These are phyloP conservation scores for Antennarius striatus DNA, from an alignment of 2,113 vertebrate species.

Conservation along the genomic window DNA sequence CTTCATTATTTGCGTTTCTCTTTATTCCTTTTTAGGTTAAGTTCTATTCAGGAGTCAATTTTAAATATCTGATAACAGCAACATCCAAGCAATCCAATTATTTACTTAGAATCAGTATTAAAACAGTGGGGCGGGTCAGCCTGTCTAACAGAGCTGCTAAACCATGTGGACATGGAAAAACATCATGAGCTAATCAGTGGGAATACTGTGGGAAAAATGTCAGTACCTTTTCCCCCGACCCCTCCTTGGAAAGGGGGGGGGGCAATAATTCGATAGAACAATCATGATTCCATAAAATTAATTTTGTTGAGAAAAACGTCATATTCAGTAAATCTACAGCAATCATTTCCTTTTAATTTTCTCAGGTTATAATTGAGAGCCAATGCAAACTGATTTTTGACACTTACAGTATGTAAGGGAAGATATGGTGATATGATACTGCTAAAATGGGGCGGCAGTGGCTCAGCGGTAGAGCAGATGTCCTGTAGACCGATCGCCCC, in stretches of 20 bases:
- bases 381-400: too few relatives aligned
- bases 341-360: not conserved
- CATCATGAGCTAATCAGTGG: conserved; percentile 5
- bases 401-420: too few relatives aligned
- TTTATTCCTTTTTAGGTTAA: too few relatives aligned
- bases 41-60: too few relatives aligned
- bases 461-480: too few relatives aligned
- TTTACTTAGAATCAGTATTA: too few relatives aligned
- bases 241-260: not conserved
- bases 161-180: conserved; percentile 35
- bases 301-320: not conserved
- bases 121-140: conserved; percentile 12
- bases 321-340: not conserved
- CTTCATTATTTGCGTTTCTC: too few relatives aligned
- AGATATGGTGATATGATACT: too few relatives aligned
- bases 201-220: conserved; percentile 35
- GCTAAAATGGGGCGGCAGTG: too few relatives aligned
- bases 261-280: not conserved
- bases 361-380: not conserved
- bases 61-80: too few relatives aligned
- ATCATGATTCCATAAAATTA: not conserved
- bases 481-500: too few relatives aligned
- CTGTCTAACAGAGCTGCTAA: conserved; percentile 24
- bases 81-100: too few relatives aligned
- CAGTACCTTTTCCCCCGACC: conserved; percentile 13